A percentile compares a stretch with the other conserved stretches of the same genome.
Evolutionary conservation across 1,140 invertebrate species (phyloP).

Genomic region (Coptotermes formosanus): DNA sequence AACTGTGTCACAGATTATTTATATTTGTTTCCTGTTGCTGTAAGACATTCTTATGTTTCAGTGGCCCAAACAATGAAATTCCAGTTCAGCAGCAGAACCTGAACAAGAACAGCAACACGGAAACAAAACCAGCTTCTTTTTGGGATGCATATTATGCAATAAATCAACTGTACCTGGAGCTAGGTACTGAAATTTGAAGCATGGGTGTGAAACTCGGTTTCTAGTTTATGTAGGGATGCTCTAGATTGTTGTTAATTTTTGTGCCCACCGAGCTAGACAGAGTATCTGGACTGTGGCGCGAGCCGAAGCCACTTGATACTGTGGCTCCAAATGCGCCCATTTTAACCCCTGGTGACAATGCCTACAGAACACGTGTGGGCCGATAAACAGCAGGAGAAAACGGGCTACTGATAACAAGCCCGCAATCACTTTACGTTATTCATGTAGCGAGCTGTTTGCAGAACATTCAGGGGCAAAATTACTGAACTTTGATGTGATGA

Average conservation of each 20-base stretch:
- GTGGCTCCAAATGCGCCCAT: no score
- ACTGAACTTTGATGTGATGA: no score
- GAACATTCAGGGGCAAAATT: no score
- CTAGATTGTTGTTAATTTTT: background rate
- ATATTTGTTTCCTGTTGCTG: no score
- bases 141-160: constrained; percentile 89
- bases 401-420: no score
- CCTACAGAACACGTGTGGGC: no score
- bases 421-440: no score
- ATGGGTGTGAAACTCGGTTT: background rate
- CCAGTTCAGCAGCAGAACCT: background rate
- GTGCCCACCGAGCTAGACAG: background rate
- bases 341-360: no score
- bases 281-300: background rate
- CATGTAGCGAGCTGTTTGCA: no score
- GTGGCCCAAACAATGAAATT: constrained; percentile 25
- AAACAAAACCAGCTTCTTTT: constrained; percentile 56
- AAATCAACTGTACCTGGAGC: constrained; percentile 83
- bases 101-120: constrained; percentile 36
- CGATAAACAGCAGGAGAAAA: no score
- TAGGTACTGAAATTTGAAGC: constrained; percentile 52
- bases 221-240: background rate
- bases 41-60: background rate
- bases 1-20: no score
- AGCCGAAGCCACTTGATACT: no score